Evolutionary conservation across 2,888 invertebrate genomes (phyloP).

Genomic region (Scaptomyza parva): DNA sequence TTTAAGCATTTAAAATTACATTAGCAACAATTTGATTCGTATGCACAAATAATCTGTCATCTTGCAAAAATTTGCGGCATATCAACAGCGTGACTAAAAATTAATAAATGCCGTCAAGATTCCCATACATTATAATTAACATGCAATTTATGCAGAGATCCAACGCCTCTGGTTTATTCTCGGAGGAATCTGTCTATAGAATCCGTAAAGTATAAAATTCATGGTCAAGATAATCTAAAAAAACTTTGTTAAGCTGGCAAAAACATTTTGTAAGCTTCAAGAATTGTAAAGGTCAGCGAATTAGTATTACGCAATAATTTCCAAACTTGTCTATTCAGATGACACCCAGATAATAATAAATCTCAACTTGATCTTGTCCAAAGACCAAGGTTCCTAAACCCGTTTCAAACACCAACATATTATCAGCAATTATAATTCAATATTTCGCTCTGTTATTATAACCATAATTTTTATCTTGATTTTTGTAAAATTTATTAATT

Average conservation of each 20-base stretch:
- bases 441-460: constrained; percentile 24
- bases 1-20: constrained; percentile 17
- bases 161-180: not conserved
- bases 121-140: constrained; percentile 23
- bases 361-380: constrained; percentile 59
- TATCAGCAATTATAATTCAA: constrained; percentile 22
- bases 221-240: constrained; percentile 2
- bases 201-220: not conserved
- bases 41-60: constrained; percentile 22
- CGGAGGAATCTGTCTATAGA: not conserved
- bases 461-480: constrained; percentile 21
- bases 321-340: constrained; percentile 58
- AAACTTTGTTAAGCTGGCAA: constrained; percentile 3
- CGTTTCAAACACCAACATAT: constrained; percentile 47
- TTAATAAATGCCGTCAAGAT: constrained; percentile 31
- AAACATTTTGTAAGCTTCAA: not conserved
- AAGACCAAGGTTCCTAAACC: constrained; percentile 48
- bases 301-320: constrained; percentile 54
- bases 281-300: constrained; percentile 46
- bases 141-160: constrained; percentile 32
- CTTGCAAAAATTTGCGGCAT: constrained; percentile 18
- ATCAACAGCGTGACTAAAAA: constrained; percentile 48
- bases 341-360: constrained; percentile 53
- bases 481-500: constrained; percentile 11
- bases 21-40: constrained; percentile 20